Conservation (phyloP, 2,888 invertebrate species). For the Oscheius sp. region DNA sequence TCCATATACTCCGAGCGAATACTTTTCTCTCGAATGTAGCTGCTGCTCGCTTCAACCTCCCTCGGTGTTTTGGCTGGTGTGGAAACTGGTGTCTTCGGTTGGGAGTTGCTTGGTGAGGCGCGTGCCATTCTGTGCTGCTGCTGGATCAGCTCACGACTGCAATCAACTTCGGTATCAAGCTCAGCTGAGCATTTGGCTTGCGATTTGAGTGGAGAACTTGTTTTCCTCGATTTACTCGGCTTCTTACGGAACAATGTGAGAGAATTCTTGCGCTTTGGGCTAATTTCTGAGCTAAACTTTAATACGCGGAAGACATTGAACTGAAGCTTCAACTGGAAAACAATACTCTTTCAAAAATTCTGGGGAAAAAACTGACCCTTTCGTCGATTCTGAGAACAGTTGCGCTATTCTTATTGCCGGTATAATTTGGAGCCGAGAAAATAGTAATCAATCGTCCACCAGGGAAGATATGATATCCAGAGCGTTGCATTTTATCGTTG, state of each 20-base stretch:
- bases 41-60: not conserved
- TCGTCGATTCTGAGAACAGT: constrained; percentile 38
- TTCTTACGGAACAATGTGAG: not conserved
- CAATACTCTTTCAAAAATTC: not conserved
- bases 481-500: constrained; percentile 42
- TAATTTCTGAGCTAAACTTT: not conserved
- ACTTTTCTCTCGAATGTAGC: not conserved
- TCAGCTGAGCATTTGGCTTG: not conserved
- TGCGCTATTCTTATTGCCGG: constrained; percentile 43
- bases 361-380: not conserved
- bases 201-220: not conserved
- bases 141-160: not conserved
- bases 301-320: constrained; percentile 6
- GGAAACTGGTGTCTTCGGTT: not conserved
- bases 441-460: constrained; percentile 45
- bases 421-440: constrained; percentile 52
- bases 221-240: not conserved
- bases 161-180: no score
- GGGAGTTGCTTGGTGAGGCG: not conserved
- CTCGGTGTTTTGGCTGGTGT: not conserved
- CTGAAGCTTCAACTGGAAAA: not conserved
- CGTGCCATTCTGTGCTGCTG: not conserved
- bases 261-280: not conserved
- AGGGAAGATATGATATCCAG: constrained; percentile 37
- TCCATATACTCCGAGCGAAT: not conserved